Evolutionary conservation across 2,113 vertebrate species (phyloP).

Genomic region (Silurus meridionalis): DNA sequence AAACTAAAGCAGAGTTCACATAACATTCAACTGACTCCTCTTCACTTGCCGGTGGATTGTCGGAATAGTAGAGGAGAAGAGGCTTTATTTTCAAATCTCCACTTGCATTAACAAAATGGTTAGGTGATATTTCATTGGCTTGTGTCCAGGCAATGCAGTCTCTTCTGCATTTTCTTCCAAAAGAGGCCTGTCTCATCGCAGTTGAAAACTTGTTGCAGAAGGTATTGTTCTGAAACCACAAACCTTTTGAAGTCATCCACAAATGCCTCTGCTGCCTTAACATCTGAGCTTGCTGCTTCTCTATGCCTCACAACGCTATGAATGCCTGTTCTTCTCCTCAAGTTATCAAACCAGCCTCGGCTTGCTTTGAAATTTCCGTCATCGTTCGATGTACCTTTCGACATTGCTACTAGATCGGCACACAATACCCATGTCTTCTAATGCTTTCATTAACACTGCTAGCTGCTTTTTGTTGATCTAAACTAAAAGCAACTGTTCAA

Average conservation of each 20-base stretch:
- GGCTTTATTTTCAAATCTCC: neutral
- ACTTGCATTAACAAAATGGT: neutral
- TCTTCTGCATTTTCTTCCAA: constrained; percentile 6
- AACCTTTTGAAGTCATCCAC: neutral
- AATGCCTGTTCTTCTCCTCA: neutral
- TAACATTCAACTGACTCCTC: too few species aligned
- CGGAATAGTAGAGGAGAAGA: neutral
- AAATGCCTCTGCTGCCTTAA: neutral
- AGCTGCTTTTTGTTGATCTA: neutral
- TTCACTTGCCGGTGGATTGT: neutral
- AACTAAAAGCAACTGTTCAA: too few species aligned
- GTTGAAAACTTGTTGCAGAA: neutral
- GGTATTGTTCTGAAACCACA: neutral
- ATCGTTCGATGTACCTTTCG: neutral
- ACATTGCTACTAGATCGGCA: neutral
- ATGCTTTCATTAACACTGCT: neutral
- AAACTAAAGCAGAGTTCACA: too few species aligned
- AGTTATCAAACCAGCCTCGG: neutral
- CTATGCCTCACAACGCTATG: neutral
- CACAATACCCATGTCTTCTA: neutral
- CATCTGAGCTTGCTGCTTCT: neutral
- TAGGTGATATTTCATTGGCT: neutral
- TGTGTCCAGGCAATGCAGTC: neutral
- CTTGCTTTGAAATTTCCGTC: neutral
- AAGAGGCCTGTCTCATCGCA: neutral